Evolutionary conservation across 2,888 invertebrate genomes (phyloP), one percentile per base, ranked within the genome.

Genomic region (Chaitophorus viminalis): DNA sequence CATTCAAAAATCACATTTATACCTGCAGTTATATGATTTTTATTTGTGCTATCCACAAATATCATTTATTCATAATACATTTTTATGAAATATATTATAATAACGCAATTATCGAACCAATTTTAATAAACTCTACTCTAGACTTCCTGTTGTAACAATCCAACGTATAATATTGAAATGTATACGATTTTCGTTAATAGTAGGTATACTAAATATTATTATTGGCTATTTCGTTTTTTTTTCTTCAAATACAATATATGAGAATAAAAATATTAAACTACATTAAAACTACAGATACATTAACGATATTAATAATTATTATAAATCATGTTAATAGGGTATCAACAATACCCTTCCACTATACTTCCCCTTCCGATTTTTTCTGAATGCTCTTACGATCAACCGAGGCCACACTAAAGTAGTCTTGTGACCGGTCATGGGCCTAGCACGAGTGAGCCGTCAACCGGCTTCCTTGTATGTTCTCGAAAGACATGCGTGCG

Each of bases 391-490:
- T 78, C n/a, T 65, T 87, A 72, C 81, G 79, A 79, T 36, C 46
- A 8, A 18, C 87, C 87, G 87, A 79, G 79, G 87, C 87, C 87
- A 81, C 87, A 25, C 21, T 70, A 74, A 60, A 81, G 81, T 65
- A 74, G 87, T 81, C 87, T 79, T 39, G 65, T 87, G 87, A 87
- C 87, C 87, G 87, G 87, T 87, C 87, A 87, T 87, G 87, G 74
- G 79, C 54, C 79, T 60, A 79, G 74, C 86, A 81, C 87, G 87
- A 87, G 87, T 79, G 87, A 87, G 87, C 87, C 87, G 81, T 87
- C 87, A 87, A 87, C 87, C 79, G 87, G 87, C 87, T 87, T 87
- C 87, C 87, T 87, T 81, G 87, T 85, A 85, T 65, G 79, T 87
- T 87, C 87, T 86, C 68, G 18, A 82, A 36, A 70, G 74, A 75